Evolutionary conservation across 2,888 invertebrate species (phyloP), one percentile per base, ranked within the genome.

Genomic region (Athalia circularis): DNA sequence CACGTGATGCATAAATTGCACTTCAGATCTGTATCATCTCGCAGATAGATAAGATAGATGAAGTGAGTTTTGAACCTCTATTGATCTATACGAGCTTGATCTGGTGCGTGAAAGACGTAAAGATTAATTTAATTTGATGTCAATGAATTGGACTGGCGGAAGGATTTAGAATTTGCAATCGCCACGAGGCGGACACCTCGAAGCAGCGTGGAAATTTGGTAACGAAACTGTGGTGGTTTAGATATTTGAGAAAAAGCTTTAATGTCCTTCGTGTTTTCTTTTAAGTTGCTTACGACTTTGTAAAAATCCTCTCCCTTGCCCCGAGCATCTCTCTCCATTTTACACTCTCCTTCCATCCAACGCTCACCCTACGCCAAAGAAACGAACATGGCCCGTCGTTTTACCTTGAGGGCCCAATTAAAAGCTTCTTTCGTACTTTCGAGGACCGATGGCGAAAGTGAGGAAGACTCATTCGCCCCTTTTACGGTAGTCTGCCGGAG

Each of bases 361-460:
- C 59, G 29, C 59, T 9, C 57, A 72, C 45, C 15, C 72, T 72
- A 43, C 29, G 75, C 50, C 43, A 43, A 62, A 59, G 62, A 62
- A 62, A 75, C 62, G 75, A 75, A 75, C 75, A 50, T 75, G 62
- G 62, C 50, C 72, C 75, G 29, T 75, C 62, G 62, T 64, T 75
- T 75, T 75, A 15, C 72, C 75, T 62, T 50, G 62, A 75, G 75
- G 64, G 75, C 50, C 64, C 75, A 64, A 75, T 75, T 75, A 75
- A 75, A 62, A 75, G 75, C 59, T 75, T 50, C 75, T 75, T 62
- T 29, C n/a, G 50, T 75, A 75, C 62, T 75, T 50, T 64, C 62
- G 4, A 75, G 52, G 13, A 52, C 48, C 61, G 50, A n/a, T 45
- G 13, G 65, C 62, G 11, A 72, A 15, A 50, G 64, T 62, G n/a